A percentile compares a stretch with the other conserved stretches of the same genome.
Evolutionary conservation across 2,797 vertebrate genomes (phyloP).

Genomic region (Octomys mimax): DNA sequence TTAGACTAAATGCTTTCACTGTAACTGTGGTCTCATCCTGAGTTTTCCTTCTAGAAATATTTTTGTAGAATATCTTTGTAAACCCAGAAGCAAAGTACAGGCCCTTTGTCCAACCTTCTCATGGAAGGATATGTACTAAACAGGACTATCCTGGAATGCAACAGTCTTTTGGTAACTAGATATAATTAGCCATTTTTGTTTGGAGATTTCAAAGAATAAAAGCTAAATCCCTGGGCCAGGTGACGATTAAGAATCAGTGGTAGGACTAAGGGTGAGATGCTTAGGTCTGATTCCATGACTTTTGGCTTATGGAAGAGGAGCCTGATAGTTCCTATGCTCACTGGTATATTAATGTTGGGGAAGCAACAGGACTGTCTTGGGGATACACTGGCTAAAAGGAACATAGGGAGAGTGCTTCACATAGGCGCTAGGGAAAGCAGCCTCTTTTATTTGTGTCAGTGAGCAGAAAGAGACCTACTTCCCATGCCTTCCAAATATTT

Average conservation of each 20-base stretch:
- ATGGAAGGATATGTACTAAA: neutral
- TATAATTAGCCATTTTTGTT: neutral
- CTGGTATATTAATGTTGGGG: neutral
- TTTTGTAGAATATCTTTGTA: neutral
- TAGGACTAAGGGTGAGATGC: neutral
- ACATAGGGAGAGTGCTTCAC: neutral
- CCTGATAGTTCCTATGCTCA: neutral
- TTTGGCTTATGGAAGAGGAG: neutral
- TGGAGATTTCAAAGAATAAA: constrained; percentile 10
- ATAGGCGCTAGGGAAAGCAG: neutral
- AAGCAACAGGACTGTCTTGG: neutral
- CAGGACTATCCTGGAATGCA: neutral
- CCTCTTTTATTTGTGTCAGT: neutral
- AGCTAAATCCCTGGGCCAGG: neutral
- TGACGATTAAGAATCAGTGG: neutral
- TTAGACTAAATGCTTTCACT: neutral
- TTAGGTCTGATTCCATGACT: neutral
- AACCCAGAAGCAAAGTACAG: neutral
- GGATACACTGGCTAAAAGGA: constrained; percentile 32
- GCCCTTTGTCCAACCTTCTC: neutral
- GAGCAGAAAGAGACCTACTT: neutral
- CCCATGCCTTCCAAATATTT: neutral
- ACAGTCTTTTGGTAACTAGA: neutral
- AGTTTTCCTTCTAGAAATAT: neutral
- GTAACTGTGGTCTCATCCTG: neutral